Percentiles rank a stretch among this genome's conserved stretches.
These are phyloP conservation scores for Lampropteryx suffumata DNA, from an alignment of 2,888 invertebrate genomes.

Conservation along the genomic window DNA sequence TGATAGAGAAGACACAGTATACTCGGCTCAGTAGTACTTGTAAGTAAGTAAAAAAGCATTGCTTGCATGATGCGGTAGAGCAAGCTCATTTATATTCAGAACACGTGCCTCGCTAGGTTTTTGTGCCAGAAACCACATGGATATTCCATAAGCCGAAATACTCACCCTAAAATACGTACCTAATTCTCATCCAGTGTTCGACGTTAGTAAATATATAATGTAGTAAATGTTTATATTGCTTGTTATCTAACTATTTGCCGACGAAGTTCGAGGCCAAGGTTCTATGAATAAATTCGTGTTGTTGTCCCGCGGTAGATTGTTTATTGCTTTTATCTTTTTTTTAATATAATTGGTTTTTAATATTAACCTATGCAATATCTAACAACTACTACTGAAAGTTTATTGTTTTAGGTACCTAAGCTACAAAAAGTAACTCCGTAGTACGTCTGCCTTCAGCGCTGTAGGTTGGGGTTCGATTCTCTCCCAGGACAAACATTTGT, in stretches of 20 bases:
- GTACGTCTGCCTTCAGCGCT: too few relatives aligned
- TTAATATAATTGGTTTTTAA: constrained; percentile 23
- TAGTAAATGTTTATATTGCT: constrained; percentile 6
- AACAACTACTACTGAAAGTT: too few relatives aligned
- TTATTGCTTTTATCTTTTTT: constrained; percentile 22
- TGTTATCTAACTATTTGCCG: constrained; percentile 13
- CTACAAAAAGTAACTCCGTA: too few relatives aligned
- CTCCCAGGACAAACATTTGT: too few relatives aligned
- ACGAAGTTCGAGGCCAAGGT: constrained; percentile 30
- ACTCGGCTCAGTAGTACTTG: too few relatives aligned
- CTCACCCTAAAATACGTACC: not conserved
- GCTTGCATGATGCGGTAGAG: constrained; percentile 11
- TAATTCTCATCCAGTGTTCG: constrained; percentile 8
- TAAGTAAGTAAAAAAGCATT: constrained; percentile 1
- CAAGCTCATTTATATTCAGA: constrained; percentile 24
- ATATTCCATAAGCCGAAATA: constrained; percentile 18
- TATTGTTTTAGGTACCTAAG: too few relatives aligned
- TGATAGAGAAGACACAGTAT: too few relatives aligned
- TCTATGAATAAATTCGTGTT: constrained; percentile 22
- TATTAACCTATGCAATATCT: not conserved
- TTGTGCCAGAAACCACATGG: constrained; percentile 14
- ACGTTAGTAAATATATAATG: too few relatives aligned
- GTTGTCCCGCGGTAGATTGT: constrained; percentile 24
- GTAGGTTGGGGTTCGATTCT: too few relatives aligned
- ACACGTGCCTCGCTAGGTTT: constrained; percentile 15